Conservation (phyloP, 1,140 invertebrate species). For the Ceratosolen solmsi region DNA sequence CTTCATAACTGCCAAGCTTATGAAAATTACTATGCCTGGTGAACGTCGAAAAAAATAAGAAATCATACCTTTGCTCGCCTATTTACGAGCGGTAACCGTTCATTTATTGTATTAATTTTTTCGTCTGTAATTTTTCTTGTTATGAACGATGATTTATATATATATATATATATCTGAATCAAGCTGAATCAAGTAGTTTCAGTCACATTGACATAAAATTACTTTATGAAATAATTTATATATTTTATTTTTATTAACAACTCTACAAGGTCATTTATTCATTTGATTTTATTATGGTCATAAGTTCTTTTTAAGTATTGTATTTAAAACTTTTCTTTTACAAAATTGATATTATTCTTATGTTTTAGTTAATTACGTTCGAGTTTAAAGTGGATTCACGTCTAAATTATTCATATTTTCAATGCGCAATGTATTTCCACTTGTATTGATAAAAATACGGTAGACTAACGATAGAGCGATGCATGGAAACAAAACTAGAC, state of each 20-base stretch:
- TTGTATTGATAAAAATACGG: neutral
- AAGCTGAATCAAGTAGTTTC: no score
- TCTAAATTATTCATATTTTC: neutral
- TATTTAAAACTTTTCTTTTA: no score
- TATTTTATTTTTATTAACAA: no score
- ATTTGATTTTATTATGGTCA: no score
- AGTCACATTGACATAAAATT: no score
- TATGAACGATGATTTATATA: no score
- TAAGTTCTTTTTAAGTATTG: no score
- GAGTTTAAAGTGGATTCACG: neutral
- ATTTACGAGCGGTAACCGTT: neutral
- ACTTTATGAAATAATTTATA: no score
- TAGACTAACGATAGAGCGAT: neutral
- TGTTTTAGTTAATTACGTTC: neutral
- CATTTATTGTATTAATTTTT: neutral
- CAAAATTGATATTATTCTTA: neutral
- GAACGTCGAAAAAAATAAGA: neutral
- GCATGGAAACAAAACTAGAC: neutral
- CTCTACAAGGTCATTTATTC: no score
- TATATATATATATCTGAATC: no score
- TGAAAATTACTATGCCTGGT: neutral
- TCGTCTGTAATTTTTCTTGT: no score
- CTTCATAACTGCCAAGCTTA: neutral
- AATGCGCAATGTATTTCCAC: neutral
- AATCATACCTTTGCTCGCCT: neutral